Evolutionary conservation across 2,797 vertebrate genomes (phyloP).

Genomic region (Buphagus erythrorhynchus): DNA sequence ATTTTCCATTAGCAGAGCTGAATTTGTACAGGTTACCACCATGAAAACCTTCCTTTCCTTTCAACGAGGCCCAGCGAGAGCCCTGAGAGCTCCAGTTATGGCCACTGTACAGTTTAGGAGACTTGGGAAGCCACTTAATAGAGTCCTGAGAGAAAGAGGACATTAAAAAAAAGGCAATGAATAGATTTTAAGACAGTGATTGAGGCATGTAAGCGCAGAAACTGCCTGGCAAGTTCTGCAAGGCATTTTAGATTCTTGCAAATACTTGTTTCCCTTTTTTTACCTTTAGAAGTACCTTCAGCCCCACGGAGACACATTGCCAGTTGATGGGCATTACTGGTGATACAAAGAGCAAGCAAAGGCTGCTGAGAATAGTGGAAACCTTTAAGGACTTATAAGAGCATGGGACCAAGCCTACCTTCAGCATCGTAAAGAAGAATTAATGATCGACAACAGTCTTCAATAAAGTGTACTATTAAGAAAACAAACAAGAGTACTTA

Average conservation of each 20-base stretch:
- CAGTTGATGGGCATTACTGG: neutral
- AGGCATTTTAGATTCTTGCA: neutral
- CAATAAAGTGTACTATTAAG: neutral
- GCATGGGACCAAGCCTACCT: neutral
- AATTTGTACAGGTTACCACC: conserved; percentile 52
- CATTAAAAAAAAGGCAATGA: neutral
- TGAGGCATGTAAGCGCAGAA: neutral
- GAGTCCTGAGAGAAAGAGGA: conserved; percentile 70
- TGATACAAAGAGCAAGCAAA: neutral
- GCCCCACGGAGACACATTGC: neutral
- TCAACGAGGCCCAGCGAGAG: conserved; percentile 69
- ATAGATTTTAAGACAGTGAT: neutral
- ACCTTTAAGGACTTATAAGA: neutral
- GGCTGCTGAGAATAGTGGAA: neutral
- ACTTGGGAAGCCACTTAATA: conserved; percentile 73
- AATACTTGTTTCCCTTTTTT: neutral
- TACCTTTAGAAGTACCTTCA: neutral
- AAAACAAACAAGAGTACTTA: neutral
- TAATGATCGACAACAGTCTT: neutral
- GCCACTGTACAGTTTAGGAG: conserved; percentile 64
- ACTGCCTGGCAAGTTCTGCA: neutral
- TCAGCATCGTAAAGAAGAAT: neutral
- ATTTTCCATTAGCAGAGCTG: conserved; percentile 57
- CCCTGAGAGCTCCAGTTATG: conserved; percentile 74
- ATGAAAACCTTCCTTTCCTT: conserved; percentile 65